Conservation (phyloP, 2,888 invertebrate species). For the Tachina fera region DNA sequence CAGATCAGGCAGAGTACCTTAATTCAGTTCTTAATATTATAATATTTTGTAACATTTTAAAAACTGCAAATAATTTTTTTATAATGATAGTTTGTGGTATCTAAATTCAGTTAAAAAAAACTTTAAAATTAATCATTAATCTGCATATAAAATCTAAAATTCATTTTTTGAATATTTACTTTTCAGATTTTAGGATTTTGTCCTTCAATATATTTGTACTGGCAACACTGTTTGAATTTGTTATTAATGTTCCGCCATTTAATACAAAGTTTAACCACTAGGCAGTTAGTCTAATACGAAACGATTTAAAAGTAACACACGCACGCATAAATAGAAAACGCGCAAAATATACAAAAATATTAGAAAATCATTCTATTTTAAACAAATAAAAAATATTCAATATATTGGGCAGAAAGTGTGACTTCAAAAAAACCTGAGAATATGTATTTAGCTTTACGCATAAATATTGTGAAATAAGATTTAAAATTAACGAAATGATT, state of each 20-base stretch:
- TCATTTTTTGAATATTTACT: not conserved
- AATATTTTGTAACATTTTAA: not conserved
- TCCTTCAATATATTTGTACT: not conserved
- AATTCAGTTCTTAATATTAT: not conserved
- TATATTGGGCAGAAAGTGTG: not conserved
- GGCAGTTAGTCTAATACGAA: conserved; percentile 55
- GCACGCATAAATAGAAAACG: conserved; percentile 25
- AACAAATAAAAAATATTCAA: conserved; percentile 13
- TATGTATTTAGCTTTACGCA: not conserved
- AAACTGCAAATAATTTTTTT: not conserved
- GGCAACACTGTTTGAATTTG: conserved; percentile 20
- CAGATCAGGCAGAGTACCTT: not conserved
- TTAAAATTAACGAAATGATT: not conserved
- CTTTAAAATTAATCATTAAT: no score
- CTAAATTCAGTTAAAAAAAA: no score
- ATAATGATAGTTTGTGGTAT: no score
- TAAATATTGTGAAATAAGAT: not conserved
- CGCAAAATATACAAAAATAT: not conserved
- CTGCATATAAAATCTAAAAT: not conserved
- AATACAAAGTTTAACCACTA: conserved; percentile 35
- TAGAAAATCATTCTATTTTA: not conserved
- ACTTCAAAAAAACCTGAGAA: not conserved
- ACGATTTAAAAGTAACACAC: conserved; percentile 56
- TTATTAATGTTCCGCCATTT: conserved; percentile 23
- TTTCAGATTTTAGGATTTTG: not conserved